These are phyloP conservation scores for Paralichthys olivaceus DNA, from an alignment of 2,113 vertebrate genomes.

Conservation along the genomic window DNA sequence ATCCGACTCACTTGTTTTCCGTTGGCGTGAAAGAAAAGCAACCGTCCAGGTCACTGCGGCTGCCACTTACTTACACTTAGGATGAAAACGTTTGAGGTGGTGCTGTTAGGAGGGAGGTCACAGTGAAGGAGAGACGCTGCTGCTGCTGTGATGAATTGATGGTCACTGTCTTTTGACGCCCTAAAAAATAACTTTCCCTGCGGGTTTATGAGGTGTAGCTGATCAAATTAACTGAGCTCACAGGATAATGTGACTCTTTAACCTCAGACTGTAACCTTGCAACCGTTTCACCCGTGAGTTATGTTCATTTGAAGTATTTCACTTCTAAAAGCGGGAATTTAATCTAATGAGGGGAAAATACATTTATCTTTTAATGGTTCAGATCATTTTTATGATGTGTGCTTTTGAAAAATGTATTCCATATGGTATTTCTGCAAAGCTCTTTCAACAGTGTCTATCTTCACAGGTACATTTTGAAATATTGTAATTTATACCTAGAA, in stretches of 20 bases:
- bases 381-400: not conserved
- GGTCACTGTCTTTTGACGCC: constrained; percentile 31
- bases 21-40: constrained; percentile 20
- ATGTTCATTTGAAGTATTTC: not conserved
- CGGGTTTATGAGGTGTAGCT: constrained; percentile 57
- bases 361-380: not conserved
- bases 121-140: constrained; percentile 31
- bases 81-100: constrained; percentile 29
- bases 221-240: constrained; percentile 51
- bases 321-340: not conserved
- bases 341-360: not conserved
- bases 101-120: constrained; percentile 50
- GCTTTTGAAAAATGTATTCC: not conserved
- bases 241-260: constrained; percentile 42
- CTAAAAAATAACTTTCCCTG: constrained; percentile 48
- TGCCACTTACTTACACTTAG: constrained; percentile 1
- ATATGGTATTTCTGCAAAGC: not conserved
- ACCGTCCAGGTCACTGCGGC: constrained; percentile 15
- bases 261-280: constrained; percentile 46
- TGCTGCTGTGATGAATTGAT: constrained; percentile 45
- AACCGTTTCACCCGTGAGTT: not conserved
- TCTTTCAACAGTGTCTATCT: not conserved
- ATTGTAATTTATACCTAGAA: not conserved
- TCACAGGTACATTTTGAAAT: not conserved
- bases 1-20: not conserved